phyloP scores from a whole-genome alignment of 1,140 invertebrate genomes.

The Melipona quadrifasciata region DNA sequence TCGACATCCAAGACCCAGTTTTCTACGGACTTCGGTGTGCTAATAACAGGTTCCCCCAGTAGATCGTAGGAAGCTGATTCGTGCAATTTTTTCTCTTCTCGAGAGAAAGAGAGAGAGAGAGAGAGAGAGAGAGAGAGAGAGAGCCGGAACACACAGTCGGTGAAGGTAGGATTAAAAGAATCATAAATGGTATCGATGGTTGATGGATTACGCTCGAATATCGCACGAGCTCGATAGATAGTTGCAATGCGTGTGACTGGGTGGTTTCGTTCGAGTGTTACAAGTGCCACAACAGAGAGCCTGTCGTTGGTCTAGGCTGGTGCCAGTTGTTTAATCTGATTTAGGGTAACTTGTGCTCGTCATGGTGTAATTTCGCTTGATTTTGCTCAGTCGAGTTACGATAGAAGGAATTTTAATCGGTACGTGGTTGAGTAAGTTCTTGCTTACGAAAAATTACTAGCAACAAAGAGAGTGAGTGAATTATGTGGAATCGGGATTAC shows the following conservation, averaged over 20 bases:
- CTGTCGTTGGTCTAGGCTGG: neutral
- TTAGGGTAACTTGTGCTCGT: neutral
- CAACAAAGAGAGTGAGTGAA: too few relatives aligned
- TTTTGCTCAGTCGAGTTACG: neutral
- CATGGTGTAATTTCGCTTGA: neutral
- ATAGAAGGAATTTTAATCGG: neutral
- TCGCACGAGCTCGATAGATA: neutral
- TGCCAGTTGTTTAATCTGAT: neutral
- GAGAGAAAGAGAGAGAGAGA: neutral
- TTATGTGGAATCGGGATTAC: too few relatives aligned
- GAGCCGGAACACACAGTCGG: conserved; percentile 17
- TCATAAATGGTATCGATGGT: conserved; percentile 20
- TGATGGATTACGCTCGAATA: neutral
- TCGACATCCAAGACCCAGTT: conserved; percentile 31
- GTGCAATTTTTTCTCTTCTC: neutral
- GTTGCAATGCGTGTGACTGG: neutral
- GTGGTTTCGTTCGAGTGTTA: neutral
- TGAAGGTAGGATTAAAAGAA: conserved; percentile 10
- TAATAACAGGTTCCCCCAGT: conserved; percentile 41
- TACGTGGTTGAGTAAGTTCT: too few relatives aligned
- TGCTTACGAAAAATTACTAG: too few relatives aligned
- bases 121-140: neutral
- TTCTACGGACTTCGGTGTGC: conserved; percentile 13
- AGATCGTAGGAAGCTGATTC: conserved; percentile 48
- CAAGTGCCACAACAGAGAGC: neutral